These are phyloP conservation scores for Macrochelys suwanniensis DNA, from an alignment of 2,797 vertebrate genomes.

Conservation along the genomic window DNA sequence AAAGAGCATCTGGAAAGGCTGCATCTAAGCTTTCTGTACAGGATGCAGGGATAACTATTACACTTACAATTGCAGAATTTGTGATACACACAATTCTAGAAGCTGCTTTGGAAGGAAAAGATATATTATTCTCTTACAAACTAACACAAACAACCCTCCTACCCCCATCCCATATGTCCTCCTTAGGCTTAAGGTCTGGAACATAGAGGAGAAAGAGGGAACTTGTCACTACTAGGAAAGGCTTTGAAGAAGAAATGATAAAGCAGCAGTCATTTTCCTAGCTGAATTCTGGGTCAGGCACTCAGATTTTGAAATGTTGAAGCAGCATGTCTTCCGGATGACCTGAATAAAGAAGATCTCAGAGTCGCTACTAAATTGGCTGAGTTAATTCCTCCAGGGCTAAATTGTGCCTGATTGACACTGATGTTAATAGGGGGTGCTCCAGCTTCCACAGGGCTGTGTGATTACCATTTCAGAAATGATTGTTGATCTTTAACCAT, in stretches of 20 bases:
- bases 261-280: background rate
- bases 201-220: background rate
- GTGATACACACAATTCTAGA: background rate
- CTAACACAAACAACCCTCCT: fast-evolving
- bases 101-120: background rate
- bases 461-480: no score
- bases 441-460: no score
- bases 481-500: background rate
- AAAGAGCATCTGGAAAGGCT: fast-evolving
- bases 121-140: background rate
- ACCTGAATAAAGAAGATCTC: no score
- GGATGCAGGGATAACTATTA: background rate
- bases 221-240: background rate
- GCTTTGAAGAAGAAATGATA: background rate
- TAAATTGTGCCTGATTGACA: background rate
- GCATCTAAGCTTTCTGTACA: background rate
- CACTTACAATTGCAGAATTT: background rate
- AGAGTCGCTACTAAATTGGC: background rate
- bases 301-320: background rate
- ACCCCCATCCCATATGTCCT: fast-evolving
- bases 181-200: background rate
- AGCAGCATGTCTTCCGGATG: background rate
- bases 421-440: background rate
- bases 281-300: background rate
- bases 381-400: background rate